These are phyloP conservation scores for Mus pahari DNA, from an alignment of 2,113 vertebrate species.

Conservation along the genomic window DNA sequence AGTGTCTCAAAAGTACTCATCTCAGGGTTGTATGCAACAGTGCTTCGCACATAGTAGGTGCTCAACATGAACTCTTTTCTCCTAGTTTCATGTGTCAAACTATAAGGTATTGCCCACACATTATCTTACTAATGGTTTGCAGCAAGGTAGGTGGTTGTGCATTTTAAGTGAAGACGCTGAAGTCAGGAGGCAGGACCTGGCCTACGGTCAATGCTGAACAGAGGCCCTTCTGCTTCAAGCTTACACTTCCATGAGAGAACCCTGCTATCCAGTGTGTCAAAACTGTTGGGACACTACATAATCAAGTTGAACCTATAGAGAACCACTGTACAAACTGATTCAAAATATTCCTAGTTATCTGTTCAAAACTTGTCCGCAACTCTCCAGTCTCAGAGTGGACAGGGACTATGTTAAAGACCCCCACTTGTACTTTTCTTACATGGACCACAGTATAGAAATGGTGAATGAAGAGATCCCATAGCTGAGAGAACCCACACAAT, in stretches of 20 bases:
- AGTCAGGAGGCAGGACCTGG: background rate
- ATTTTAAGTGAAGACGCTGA: conserved; percentile 1
- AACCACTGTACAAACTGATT: background rate
- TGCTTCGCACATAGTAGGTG: background rate
- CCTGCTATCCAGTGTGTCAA: background rate
- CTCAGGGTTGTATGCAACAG: background rate
- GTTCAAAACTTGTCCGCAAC: background rate
- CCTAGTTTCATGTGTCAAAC: conserved; percentile 17
- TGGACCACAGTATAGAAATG: background rate
- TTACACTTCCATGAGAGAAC: background rate
- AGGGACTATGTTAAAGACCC: conserved; percentile 1
- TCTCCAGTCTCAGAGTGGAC: background rate
- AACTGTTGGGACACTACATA: background rate
- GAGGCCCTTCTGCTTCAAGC: background rate
- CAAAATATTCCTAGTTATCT: background rate
- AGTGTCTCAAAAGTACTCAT: background rate
- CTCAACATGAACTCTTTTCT: background rate
- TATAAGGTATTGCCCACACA: background rate
- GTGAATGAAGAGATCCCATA: background rate
- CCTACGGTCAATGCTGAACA: background rate
- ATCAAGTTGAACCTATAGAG: background rate
- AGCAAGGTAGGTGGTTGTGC: background rate
- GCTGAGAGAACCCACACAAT: background rate
- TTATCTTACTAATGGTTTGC: background rate
- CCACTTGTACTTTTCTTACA: background rate